A percentile compares a stretch with the other conserved stretches of the same genome.
Conservation (phyloP, 2,797 vertebrate species). For the Channa striata region DNA sequence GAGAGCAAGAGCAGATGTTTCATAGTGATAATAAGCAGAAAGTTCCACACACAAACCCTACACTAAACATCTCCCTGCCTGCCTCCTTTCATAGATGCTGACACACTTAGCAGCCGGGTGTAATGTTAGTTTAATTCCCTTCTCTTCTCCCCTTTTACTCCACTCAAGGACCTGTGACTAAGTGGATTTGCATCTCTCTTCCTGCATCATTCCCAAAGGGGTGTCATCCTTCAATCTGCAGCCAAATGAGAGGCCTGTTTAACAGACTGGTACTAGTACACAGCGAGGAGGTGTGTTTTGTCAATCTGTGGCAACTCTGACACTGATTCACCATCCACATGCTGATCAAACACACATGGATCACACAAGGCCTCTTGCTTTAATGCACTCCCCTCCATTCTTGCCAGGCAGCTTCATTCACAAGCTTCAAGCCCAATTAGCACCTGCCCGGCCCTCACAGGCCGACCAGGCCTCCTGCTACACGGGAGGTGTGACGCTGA, state of each 20-base stretch:
- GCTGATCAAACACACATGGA: conserved; percentile 50
- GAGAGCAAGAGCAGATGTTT: conserved; percentile 65
- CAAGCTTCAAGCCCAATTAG: conserved; percentile 70
- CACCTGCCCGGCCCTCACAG: conserved; percentile 60
- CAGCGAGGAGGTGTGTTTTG: conserved; percentile 44
- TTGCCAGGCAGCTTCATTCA: conserved; percentile 63
- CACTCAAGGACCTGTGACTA: conserved; percentile 70
- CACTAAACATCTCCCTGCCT: conserved; percentile 22
- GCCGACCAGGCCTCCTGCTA: conserved; percentile 43
- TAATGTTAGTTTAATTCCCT: conserved; percentile 56
- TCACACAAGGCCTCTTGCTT: conserved; percentile 18
- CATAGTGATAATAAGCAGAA: conserved; percentile 59
- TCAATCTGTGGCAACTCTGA: conserved; percentile 26
- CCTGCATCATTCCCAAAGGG: conserved; percentile 48
- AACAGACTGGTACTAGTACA: conserved; percentile 35
- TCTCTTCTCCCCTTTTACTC: conserved; percentile 36
- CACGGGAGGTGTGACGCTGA: conserved; percentile 61
- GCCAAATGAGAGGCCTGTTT: conserved; percentile 40
- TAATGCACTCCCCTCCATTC: conserved; percentile 46
- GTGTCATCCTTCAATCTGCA: conserved; percentile 47
- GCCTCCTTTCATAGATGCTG: conserved; percentile 40
- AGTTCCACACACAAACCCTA: conserved; percentile 40
- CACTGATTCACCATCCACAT: conserved; percentile 17
- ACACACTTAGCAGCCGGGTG: conserved; percentile 58
- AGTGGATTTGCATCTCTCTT: conserved; percentile 72